phyloP scores from a whole-genome alignment of 2,113 vertebrate genomes.

The Caranx melampygus region DNA sequence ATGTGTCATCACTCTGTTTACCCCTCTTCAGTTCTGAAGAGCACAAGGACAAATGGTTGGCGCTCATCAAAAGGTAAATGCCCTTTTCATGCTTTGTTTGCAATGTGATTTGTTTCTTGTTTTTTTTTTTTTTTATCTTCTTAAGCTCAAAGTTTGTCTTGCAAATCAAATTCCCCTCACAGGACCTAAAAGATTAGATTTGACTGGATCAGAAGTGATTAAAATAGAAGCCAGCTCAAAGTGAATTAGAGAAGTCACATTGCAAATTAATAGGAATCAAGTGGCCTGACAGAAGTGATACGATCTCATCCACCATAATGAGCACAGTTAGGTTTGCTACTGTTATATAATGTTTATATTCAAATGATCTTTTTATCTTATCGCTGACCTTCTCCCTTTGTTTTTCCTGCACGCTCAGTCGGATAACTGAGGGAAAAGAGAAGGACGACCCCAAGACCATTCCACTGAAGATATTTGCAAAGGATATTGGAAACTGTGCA shows the following conservation, averaged over 20 bases:
- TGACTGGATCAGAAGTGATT: background rate
- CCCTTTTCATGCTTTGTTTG: background rate
- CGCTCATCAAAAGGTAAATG: conserved; percentile 88
- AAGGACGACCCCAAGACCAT: conserved; percentile 93
- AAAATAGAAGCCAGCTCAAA: background rate
- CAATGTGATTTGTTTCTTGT: background rate
- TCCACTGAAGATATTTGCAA: conserved; percentile 94
- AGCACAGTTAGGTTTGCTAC: too few relatives aligned
- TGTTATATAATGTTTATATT: background rate
- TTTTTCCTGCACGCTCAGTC: conserved; percentile 80
- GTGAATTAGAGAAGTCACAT: background rate
- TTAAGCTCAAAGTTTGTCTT: background rate
- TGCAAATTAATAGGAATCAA: background rate
- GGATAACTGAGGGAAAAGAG: conserved; percentile 92
- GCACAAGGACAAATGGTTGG: conserved; percentile 93
- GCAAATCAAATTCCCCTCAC: background rate
- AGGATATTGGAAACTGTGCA: conserved; percentile 91
- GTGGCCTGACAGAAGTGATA: background rate
- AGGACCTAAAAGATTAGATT: background rate
- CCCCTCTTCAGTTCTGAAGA: conserved; percentile 86
- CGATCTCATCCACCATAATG: background rate
- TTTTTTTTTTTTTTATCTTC: background rate
- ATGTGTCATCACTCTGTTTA: conserved; percentile 20
- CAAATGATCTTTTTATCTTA: background rate
- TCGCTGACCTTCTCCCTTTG: conserved; percentile 12